Evolutionary conservation across 2,888 invertebrate species (phyloP).

Genomic region (Rhodophaea formosa): DNA sequence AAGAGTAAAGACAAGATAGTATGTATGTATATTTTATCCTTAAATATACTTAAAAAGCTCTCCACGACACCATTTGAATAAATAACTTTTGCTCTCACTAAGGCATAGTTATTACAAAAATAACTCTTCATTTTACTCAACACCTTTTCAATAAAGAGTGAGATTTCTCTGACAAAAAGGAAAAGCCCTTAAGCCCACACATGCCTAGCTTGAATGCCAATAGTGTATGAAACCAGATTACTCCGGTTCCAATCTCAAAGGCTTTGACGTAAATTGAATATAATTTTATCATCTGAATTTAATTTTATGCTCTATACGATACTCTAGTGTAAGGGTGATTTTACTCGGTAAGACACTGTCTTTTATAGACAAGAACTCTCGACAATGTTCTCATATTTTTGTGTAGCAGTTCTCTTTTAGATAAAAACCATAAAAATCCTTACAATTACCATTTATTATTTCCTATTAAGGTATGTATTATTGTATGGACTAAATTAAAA

Average conservation of each 20-base stretch:
- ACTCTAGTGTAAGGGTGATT: neutral
- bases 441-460: too few relatives aligned
- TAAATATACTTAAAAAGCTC: too few relatives aligned
- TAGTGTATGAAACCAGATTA: constrained; percentile 9
- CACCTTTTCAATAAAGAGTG: neutral
- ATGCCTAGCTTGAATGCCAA: neutral
- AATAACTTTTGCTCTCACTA: neutral
- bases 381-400: too few relatives aligned
- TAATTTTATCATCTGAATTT: constrained; percentile 10
- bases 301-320: constrained; percentile 8
- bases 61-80: too few relatives aligned
- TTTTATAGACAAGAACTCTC: neutral
- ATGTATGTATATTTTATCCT: too few relatives aligned
- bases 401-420: too few relatives aligned
- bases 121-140: neutral
- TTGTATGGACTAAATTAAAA: too few relatives aligned
- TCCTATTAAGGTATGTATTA: too few relatives aligned
- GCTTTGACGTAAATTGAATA: constrained; percentile 5
- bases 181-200: constrained; percentile 2
- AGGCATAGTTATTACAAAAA: neutral
- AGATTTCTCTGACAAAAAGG: neutral
- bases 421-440: too few relatives aligned
- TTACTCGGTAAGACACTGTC: neutral
- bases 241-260: neutral
- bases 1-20: too few relatives aligned